These are phyloP conservation scores for Carcinoscorpius rotundicauda DNA, from an alignment of 1,140 invertebrate genomes.

Conservation along the genomic window DNA sequence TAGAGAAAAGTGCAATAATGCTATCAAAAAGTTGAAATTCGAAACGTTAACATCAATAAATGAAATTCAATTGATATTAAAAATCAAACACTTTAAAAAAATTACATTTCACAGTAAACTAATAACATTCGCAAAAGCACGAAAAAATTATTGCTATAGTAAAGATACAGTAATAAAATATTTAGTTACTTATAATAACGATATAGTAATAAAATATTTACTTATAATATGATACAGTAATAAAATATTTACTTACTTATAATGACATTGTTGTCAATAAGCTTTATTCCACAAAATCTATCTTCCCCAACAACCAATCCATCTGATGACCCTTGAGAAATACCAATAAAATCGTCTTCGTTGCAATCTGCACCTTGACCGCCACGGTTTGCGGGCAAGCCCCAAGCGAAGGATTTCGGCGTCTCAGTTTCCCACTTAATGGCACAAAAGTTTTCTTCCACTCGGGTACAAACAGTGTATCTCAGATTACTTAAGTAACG, in stretches of 20 bases:
- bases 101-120: too few species aligned
- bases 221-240: too few species aligned
- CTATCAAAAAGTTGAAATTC: too few species aligned
- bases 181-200: too few species aligned
- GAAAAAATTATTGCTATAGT: too few species aligned
- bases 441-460: conserved; percentile 74
- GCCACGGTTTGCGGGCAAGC: conserved; percentile 23
- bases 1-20: too few species aligned
- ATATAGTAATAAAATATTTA: too few species aligned
- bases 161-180: too few species aligned
- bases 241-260: conserved; percentile 22
- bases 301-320: conserved; percentile 27
- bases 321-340: conserved; percentile 26
- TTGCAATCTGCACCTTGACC: conserved; percentile 25
- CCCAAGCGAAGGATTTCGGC: conserved; percentile 24
- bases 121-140: too few species aligned
- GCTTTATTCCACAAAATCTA: conserved; percentile 24
- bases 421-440: conserved; percentile 38
- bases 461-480: conserved; percentile 70
- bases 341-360: conserved; percentile 27
- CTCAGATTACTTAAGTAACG: conserved; percentile 78
- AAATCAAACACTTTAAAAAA: too few species aligned
- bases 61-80: too few species aligned
- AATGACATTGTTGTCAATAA: conserved; percentile 22
- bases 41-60: too few species aligned